Base-by-base conservation (phyloP, 2,113 vertebrate genomes). In the Parotia lawesii region DNA sequence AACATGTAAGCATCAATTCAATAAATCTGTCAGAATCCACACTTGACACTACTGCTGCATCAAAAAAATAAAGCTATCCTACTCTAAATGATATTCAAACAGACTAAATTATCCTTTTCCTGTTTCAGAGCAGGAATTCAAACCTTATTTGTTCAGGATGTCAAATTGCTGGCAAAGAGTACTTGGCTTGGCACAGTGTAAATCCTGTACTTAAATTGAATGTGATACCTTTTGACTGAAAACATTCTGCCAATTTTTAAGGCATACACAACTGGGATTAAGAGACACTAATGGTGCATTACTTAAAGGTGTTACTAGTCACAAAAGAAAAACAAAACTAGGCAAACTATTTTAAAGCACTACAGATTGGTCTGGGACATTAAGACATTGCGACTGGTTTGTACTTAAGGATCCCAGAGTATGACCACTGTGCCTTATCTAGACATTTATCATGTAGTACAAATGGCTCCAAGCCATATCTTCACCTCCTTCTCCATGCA, bases 51-150 rank as follows among this genome's bases (percentile, higher is more conserved):
- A 60, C 58, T 76, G 75, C 24, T 94, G 47, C 80, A 96, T 93
- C 78, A 91, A 90, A 93, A 96, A 86, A 97, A 88, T 84, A 81
- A 76, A 94, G 73, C 93, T 91, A 90, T 87, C 85, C 76, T 90
- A 67, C 44, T 88, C 87, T 90, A 91, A 96, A 97, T 96, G 74
- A 94, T 94, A 96, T 85, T 97, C 95, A 97, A 97, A 95, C 85
- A 89, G 84, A 87, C 91, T 83, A 94, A 97, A 96, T 93, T 90
- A 92, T 95, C 93, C 89, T 95, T 92, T 97, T 97, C 96, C 97
- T 97, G 95, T 96, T 96, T 92, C 93, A 82, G 85, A 95, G 94
- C 85, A 97, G 89, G 82, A 90, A 96, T 95, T 95, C 91, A 95
- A 96, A 78, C 50, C 91, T 94, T 93, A 96, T 96, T 97, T 97